A percentile compares a stretch with the other conserved stretches of the same genome.
These are phyloP conservation scores for Poecile montanus DNA, from an alignment of 2,797 vertebrate species.

Conservation along the genomic window DNA sequence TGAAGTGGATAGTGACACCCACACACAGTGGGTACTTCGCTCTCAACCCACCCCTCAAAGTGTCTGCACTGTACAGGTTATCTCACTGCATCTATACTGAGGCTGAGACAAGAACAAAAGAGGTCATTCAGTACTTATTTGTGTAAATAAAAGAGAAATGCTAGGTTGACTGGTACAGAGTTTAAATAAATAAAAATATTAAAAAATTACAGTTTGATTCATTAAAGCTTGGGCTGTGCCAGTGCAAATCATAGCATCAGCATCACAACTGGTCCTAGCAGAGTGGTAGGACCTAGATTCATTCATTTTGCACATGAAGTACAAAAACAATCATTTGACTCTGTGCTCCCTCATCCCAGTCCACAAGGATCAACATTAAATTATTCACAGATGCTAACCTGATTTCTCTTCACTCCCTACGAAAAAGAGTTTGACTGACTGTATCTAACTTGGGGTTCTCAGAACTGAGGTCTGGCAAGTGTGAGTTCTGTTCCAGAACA, in stretches of 20 bases:
- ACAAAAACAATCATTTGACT: neutral
- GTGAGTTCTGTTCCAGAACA: neutral
- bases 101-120: neutral
- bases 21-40: neutral
- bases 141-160: neutral
- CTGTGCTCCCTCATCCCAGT: neutral
- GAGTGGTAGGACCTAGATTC: neutral
- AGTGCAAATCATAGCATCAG: neutral
- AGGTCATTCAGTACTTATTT: neutral
- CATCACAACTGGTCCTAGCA: neutral
- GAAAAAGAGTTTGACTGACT: neutral
- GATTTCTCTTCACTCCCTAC: neutral
- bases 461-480: constrained; percentile 1
- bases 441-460: neutral
- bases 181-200: neutral
- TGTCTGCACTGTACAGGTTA: neutral
- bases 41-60: neutral
- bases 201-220: neutral
- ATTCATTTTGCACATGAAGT: neutral
- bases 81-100: neutral
- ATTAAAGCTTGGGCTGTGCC: neutral
- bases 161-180: neutral
- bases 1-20: neutral
- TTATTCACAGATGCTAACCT: neutral
- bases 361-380: neutral